Conservation (phyloP, 2,113 vertebrate genomes). For the Halcyon senegalensis region DNA sequence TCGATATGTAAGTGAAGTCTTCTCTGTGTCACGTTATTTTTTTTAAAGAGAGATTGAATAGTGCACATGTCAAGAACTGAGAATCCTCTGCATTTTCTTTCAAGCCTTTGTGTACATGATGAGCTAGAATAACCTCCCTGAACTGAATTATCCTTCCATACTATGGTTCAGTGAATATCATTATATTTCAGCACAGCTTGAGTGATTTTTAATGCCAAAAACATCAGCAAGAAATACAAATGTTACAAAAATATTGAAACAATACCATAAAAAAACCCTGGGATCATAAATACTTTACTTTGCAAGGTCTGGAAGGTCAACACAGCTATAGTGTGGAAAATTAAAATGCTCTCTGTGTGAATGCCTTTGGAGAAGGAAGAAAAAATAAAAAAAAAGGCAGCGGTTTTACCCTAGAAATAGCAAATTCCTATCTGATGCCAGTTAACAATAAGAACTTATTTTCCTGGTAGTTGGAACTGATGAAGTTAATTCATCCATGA, state of each 20-base stretch:
- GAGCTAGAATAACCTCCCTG: slow-evolving; percentile 82
- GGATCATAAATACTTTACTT: slow-evolving; percentile 84
- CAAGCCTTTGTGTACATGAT: slow-evolving; percentile 82
- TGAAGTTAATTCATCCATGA: slow-evolving; percentile 34
- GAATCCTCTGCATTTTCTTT: slow-evolving; percentile 78
- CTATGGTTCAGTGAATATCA: slow-evolving; percentile 81
- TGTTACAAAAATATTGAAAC: slow-evolving; percentile 84
- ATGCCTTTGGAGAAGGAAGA: not conserved
- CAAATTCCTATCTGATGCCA: slow-evolving; percentile 28
- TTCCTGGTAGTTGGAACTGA: slow-evolving; percentile 2
- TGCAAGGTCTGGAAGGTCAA: slow-evolving; percentile 78
- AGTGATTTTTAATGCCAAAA: slow-evolving; percentile 86
- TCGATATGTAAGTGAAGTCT: slow-evolving; percentile 55
- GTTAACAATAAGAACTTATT: slow-evolving; percentile 38
- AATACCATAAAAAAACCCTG: slow-evolving; percentile 70
- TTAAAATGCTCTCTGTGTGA: slow-evolving; percentile 76
- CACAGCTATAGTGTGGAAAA: slow-evolving; percentile 76
- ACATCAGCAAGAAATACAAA: slow-evolving; percentile 84
- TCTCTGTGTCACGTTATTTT: slow-evolving; percentile 53
- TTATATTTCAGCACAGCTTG: slow-evolving; percentile 84
- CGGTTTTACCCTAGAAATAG: slow-evolving; percentile 41
- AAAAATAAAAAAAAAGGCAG: not conserved
- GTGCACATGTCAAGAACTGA: slow-evolving; percentile 71
- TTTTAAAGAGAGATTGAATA: slow-evolving; percentile 55
- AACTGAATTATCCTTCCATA: slow-evolving; percentile 83